phyloP scores from a whole-genome alignment of 1,140 invertebrate species.

The Probaryconus sp. region DNA sequence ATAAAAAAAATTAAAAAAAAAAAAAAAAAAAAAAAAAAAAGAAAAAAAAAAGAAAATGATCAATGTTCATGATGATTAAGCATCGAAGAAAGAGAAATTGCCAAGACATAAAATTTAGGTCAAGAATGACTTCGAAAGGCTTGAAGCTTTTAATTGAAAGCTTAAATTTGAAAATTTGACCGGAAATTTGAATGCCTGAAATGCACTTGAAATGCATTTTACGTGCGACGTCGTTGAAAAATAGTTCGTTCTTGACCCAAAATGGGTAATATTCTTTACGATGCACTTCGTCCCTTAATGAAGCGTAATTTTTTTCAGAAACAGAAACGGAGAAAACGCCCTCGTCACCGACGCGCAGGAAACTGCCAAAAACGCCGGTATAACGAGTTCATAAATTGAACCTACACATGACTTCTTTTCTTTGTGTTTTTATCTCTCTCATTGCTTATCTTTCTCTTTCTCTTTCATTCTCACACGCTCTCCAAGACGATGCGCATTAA shows the following conservation, averaged over 20 bases:
- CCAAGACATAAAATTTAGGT: no score
- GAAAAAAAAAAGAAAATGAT: no score
- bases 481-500: slow-evolving; percentile 63
- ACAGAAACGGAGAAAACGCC: slow-evolving; percentile 88
- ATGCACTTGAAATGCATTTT: neutral
- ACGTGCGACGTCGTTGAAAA: neutral
- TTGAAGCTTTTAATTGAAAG: no score
- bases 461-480: slow-evolving; percentile 66
- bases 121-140: no score
- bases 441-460: slow-evolving; percentile 70
- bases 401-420: slow-evolving; percentile 74
- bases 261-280: slow-evolving; percentile 38
- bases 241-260: slow-evolving; percentile 19
- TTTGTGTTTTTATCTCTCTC: slow-evolving; percentile 66
- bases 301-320: slow-evolving; percentile 80
- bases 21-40: no score
- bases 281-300: slow-evolving; percentile 35
- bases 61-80: no score
- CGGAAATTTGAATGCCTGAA: no score
- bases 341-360: slow-evolving; percentile 91
- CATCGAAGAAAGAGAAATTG: no score
- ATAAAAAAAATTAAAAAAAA: no score
- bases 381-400: slow-evolving; percentile 81
- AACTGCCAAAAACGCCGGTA: slow-evolving; percentile 96
- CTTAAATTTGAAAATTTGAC: no score